phyloP scores from a whole-genome alignment of 2,113 vertebrate species.

The Oncorhynchus gorbuscha region DNA sequence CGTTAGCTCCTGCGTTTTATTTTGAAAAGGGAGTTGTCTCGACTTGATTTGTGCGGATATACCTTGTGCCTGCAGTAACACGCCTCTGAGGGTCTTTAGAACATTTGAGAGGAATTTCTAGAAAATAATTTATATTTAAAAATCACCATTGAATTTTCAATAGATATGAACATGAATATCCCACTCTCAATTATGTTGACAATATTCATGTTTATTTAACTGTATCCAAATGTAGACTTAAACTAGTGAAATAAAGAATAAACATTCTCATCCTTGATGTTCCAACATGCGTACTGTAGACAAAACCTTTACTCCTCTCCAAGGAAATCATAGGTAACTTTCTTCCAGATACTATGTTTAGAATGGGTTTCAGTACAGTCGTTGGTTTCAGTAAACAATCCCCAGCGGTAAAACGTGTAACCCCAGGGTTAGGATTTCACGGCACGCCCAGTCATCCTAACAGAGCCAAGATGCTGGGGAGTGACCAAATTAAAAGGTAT shows the following conservation, averaged over 20 bases:
- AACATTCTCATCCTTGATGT: background rate
- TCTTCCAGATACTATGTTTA: background rate
- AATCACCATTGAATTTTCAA: no score
- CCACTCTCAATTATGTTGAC: no score
- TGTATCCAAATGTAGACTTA: no score
- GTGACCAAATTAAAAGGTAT: background rate
- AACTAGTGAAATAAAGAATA: background rate
- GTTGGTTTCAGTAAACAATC: background rate
- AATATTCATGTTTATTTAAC: no score
- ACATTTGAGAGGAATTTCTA: background rate
- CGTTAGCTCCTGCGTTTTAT: no score
- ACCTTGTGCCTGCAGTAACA: background rate
- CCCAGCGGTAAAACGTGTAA: constrained; percentile 18
- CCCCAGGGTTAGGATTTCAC: constrained; percentile 26
- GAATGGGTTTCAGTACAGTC: background rate
- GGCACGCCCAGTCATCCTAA: background rate
- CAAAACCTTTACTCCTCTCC: background rate
- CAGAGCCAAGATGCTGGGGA: background rate
- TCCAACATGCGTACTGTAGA: background rate
- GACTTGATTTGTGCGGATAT: background rate
- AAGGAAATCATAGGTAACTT: background rate
- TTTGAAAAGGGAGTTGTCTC: no score
- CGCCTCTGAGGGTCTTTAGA: background rate
- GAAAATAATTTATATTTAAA: no score
- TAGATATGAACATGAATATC: no score